A percentile compares a stretch with the other conserved stretches of the same genome.
Evolutionary conservation across 2,113 vertebrate species (phyloP).

Genomic region (Seriola quinqueradiata): DNA sequence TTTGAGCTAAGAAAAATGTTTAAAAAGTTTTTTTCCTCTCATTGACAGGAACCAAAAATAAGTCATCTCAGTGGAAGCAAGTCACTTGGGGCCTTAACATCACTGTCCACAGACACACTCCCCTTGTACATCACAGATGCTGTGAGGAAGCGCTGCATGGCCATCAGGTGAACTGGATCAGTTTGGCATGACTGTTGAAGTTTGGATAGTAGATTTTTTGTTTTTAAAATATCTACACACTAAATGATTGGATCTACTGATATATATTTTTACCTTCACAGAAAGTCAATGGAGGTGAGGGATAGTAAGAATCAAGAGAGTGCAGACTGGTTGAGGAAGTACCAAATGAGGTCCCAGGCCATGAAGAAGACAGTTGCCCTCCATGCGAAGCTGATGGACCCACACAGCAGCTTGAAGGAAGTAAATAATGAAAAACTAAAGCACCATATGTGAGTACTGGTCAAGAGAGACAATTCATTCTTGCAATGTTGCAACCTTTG

Average conservation of each 20-base stretch:
- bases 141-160: slow-evolving; percentile 87
- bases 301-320: slow-evolving; percentile 84
- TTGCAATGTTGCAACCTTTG: slow-evolving; percentile 18
- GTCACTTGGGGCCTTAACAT: slow-evolving; percentile 87
- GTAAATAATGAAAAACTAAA: slow-evolving; percentile 87
- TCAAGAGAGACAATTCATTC: slow-evolving; percentile 9
- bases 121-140: slow-evolving; percentile 93
- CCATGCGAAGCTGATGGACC: slow-evolving; percentile 92
- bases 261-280: slow-evolving; percentile 63
- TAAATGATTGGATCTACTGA: not conserved
- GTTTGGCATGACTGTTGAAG: not conserved
- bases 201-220: not conserved
- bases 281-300: slow-evolving; percentile 87
- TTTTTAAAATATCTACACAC: not conserved
- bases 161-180: slow-evolving; percentile 87
- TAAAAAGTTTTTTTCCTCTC: not conserved
- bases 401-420: slow-evolving; percentile 90
- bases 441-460: slow-evolving; percentile 87
- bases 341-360: slow-evolving; percentile 86
- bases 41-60: slow-evolving; percentile 73
- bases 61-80: slow-evolving; percentile 82
- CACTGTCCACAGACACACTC: slow-evolving; percentile 91
- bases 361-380: slow-evolving; percentile 86
- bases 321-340: slow-evolving; percentile 86
- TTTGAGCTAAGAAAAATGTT: not conserved